Percentiles rank a stretch among this genome's conserved stretches.
phyloP scores from a whole-genome alignment of 2,797 vertebrate species.

The Gymnothorax reevesii region DNA sequence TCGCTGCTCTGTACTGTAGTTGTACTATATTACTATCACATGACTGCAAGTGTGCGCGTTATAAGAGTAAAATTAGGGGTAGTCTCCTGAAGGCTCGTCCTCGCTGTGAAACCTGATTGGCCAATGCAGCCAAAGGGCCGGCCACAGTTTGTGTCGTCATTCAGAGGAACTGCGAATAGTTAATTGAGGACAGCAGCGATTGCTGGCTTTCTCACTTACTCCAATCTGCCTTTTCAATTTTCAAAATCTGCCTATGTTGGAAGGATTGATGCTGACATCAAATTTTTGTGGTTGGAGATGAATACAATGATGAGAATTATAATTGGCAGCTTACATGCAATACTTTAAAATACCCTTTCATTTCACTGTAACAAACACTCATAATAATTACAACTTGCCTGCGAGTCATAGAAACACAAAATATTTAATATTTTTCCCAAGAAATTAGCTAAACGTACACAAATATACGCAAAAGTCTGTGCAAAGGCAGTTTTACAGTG shows the following conservation, averaged over 20 bases:
- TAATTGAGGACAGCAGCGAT: slow-evolving; percentile 19
- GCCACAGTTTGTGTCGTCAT: slow-evolving; percentile 57
- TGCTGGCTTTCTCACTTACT: slow-evolving; percentile 36
- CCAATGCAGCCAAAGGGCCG: slow-evolving; percentile 52
- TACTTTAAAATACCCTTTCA: neutral
- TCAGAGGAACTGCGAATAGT: slow-evolving; percentile 43
- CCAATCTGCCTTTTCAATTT: slow-evolving; percentile 24
- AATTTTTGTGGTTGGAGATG: neutral
- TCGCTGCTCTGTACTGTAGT: slow-evolving; percentile 57
- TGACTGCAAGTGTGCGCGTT: slow-evolving; percentile 62
- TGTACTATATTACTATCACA: slow-evolving; percentile 78
- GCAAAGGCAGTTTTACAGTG: neutral
- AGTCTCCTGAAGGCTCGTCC: slow-evolving; percentile 89
- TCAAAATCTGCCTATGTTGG: slow-evolving; percentile 21
- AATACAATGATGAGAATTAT: neutral
- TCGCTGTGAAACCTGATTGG: slow-evolving; percentile 74
- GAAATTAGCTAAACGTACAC: too few relatives aligned
- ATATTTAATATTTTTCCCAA: too few relatives aligned
- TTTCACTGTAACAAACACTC: neutral
- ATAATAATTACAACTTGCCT: too few relatives aligned
- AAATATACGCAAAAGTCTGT: too few relatives aligned
- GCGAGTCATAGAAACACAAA: too few relatives aligned
- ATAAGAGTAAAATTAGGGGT: slow-evolving; percentile 66
- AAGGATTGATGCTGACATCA: neutral
- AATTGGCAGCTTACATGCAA: neutral